phyloP scores from a whole-genome alignment of 1,140 invertebrate species.

The Hycleus cichorii region DNA sequence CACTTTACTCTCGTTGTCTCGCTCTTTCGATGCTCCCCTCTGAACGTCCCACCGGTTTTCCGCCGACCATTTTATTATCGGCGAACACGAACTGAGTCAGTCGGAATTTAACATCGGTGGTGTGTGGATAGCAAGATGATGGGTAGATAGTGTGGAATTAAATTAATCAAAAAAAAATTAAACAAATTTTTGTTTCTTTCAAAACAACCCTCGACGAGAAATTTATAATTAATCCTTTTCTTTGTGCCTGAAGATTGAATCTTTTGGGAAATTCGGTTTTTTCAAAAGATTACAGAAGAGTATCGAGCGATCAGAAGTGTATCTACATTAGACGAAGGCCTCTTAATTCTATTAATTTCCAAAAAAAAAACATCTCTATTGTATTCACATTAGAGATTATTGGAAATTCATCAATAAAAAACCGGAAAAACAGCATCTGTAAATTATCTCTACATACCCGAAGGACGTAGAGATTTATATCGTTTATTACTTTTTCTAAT shows the following conservation, averaged over 20 bases:
- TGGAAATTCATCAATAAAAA: too few species aligned
- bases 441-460: not conserved
- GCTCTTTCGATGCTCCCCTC: constrained; percentile 27
- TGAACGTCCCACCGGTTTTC: not conserved
- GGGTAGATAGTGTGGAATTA: constrained; percentile 32
- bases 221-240: constrained; percentile 27
- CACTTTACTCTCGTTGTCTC: constrained; percentile 15
- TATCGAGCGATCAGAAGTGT: too few species aligned
- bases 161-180: not conserved
- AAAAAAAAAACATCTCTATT: too few species aligned
- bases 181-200: not conserved
- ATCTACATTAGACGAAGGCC: too few species aligned
- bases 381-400: too few species aligned
- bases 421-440: not conserved
- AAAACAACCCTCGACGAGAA: not conserved
- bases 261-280: too few species aligned
- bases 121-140: constrained; percentile 24
- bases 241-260: constrained; percentile 32
- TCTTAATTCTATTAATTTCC: too few species aligned
- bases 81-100: constrained; percentile 20
- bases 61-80: not conserved
- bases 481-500: not conserved
- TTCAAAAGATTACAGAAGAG: too few species aligned
- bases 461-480: not conserved
- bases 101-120: constrained; percentile 37